phyloP scores from a whole-genome alignment of 2,113 vertebrate species.

The Paratilapia polleni region DNA sequence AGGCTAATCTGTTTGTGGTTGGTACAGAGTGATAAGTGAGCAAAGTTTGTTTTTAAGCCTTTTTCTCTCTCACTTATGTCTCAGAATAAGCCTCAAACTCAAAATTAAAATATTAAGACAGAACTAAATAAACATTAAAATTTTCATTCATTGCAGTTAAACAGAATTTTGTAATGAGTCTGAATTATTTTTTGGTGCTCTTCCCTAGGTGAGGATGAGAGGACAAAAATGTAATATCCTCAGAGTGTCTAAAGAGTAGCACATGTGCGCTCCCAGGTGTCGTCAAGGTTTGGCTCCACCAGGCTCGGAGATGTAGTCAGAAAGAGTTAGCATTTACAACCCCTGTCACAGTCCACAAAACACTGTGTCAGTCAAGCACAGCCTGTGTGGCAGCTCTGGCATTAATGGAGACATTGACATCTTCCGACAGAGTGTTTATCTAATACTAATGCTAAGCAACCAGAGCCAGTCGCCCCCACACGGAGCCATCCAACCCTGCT shows the following conservation, averaged over 20 bases:
- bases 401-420: slow-evolving; percentile 83
- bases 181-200: background rate
- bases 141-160: background rate
- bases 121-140: background rate
- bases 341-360: slow-evolving; percentile 80
- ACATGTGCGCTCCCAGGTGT: slow-evolving; percentile 66
- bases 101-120: background rate
- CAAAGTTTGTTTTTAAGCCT: slow-evolving; percentile 41
- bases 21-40: slow-evolving; percentile 64
- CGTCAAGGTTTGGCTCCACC: slow-evolving; percentile 54
- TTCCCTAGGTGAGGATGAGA: slow-evolving; percentile 29
- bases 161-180: background rate
- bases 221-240: slow-evolving; percentile 51
- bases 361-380: slow-evolving; percentile 77
- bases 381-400: slow-evolving; percentile 77
- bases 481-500: slow-evolving; percentile 62
- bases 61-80: slow-evolving; percentile 30
- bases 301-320: slow-evolving; percentile 69
- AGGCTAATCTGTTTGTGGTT: slow-evolving; percentile 73
- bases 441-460: slow-evolving; percentile 80
- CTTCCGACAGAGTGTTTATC: slow-evolving; percentile 81
- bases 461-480: slow-evolving; percentile 68
- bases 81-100: slow-evolving; percentile 39
- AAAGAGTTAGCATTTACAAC: slow-evolving; percentile 78
- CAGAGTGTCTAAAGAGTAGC: slow-evolving; percentile 56